Evolutionary conservation across 2,797 vertebrate species (phyloP), one percentile per base, ranked within the genome.

Genomic region (Neosilurus hyrtlii): DNA sequence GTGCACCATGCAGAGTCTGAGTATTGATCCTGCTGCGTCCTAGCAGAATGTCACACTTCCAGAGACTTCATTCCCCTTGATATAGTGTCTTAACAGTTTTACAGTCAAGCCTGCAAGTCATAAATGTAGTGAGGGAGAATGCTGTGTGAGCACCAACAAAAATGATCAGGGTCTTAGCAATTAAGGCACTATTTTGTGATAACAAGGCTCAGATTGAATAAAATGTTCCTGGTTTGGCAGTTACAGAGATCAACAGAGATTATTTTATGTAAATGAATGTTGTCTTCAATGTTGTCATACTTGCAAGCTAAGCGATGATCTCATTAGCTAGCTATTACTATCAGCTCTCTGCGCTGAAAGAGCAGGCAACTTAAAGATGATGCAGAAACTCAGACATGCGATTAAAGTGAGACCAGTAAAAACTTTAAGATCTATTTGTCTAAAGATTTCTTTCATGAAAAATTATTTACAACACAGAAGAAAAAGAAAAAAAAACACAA

Each of bases 271-370:
- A 52, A 30, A 9, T 77, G 26, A 73, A 70, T 22, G 8, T 16
- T 81, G 43, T 62, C 15, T 82, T 70, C 35, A 75, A 71, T 78
- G 82, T 61, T 70, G 84, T 90, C 82, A 90, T 86, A 84, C 86
- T 89, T 82, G 70, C 66, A 43, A 88, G 88, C 89, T 89, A 89
- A 87, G 92, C 86, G 88, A 91, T 92, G 89, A 94, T 88, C 86
- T 92, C 90, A 90, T 86, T 59, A 76, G 43, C 22, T 63, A 83
- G 52, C 83, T 77, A 80, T 81, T 81, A 51, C 35, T 84, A 84
- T 87, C 81, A 88, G 82, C 26, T 56, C 52, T 65, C 70, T 61
- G 68, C 62, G 54, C 63, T 68, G 43, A 77, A 77, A 77, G 57
- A 75, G 18, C 18, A 20, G 54, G 35, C 30, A 67, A 26, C 59